Evolutionary conservation across 2,113 vertebrate species (phyloP), one percentile per base, ranked within the genome.

Genomic region (Delphinus delphis): DNA sequence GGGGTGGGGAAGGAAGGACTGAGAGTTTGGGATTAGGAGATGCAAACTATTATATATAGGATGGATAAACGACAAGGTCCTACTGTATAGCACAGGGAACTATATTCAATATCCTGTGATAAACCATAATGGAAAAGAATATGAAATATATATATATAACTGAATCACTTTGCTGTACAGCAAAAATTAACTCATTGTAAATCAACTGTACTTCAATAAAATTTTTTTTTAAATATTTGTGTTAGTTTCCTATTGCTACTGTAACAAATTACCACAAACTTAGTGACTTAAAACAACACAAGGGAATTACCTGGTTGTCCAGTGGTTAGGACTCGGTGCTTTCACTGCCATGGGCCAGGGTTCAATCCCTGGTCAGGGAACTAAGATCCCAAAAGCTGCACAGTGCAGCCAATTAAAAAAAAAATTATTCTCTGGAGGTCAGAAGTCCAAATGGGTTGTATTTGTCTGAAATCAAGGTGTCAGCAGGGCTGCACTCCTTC

Each of bases 201-300:
- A 77, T 77, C 44, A 77, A 77, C 44, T 50, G 33, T 47, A 21
- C 44, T 53, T 77, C 44, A 21, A 50, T 47, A 77, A 77, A 6
- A 0, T 0, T 11, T 50, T 50, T 50, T 76, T 11, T 55, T 2
- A 0, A 33, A 50, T 53, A 53, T 53, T 53, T 53, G 5, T 55
- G 33, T 67, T 88, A 53, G 67, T 33, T 91, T 92, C 83, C 77
- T 79, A 63, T 41, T 55, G 63, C 68, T 63, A 82, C 50, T 63
- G 8, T 87, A 90, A 73, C 55, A 80, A 70, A 84, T 84, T 53
- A 70, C 28, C 71, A 58, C 33, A 44, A 36, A 70, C 18, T 88
- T 87, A n/a, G 17, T 79, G 58, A 50, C 74, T 81, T 80, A 73
- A 77, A 74, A 76, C 28, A 86, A 81, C 41, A 79, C 36, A 93